These are phyloP conservation scores for Flexamia atlantica DNA, from an alignment of 2,888 invertebrate species.

Conservation along the genomic window DNA sequence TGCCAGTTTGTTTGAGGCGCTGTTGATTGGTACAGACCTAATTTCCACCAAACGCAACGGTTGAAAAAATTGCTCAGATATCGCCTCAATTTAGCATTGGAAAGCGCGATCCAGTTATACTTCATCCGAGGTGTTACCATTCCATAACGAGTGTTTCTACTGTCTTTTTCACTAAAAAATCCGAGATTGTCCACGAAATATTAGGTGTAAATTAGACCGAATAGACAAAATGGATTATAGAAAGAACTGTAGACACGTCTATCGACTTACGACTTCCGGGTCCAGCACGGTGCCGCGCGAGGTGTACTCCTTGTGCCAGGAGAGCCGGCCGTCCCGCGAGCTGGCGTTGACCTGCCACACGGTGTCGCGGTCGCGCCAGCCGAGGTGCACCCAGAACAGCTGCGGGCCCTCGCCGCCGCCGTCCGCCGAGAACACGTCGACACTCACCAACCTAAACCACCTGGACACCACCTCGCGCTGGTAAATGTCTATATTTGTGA, in stretches of 20 bases:
- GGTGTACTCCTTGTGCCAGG: constrained; percentile 42
- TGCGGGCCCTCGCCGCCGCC: neutral
- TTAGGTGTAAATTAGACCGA: too few species aligned
- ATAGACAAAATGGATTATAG: too few species aligned
- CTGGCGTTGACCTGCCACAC: constrained; percentile 25
- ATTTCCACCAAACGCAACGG: too few species aligned
- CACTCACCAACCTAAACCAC: neutral
- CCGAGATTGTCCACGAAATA: neutral
- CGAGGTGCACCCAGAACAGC: constrained; percentile 43
- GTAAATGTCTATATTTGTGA: too few species aligned
- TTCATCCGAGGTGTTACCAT: too few species aligned
- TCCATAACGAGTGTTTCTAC: neutral
- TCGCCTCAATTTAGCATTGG: too few species aligned
- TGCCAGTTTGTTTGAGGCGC: too few species aligned
- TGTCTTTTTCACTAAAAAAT: neutral
- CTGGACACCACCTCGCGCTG: too few species aligned
- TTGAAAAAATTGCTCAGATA: too few species aligned
- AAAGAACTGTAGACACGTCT: too few species aligned
- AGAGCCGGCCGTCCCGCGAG: neutral
- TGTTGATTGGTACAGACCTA: too few species aligned
- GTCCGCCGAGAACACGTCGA: neutral
- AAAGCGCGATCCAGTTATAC: too few species aligned
- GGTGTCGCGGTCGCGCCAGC: neutral
- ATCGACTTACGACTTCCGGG: neutral
- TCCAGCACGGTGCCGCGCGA: neutral